A percentile compares a stretch with the other conserved stretches of the same genome.
Conservation (phyloP, 2,113 vertebrate species). For the Spheniscus mendiculus region DNA sequence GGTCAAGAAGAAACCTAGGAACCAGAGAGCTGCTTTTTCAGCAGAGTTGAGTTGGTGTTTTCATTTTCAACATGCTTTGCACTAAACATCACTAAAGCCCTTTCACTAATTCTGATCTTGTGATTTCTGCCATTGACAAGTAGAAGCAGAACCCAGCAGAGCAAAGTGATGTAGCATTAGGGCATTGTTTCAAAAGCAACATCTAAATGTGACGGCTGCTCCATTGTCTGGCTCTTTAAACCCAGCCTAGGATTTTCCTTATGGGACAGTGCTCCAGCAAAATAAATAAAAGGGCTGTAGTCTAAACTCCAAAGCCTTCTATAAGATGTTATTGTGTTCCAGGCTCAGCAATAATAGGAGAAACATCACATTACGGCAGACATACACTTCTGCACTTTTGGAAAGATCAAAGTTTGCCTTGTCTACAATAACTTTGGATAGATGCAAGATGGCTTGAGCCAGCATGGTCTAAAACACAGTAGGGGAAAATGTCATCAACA, state of each 20-base stretch:
- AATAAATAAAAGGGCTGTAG: conserved; percentile 57
- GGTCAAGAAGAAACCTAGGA: conserved; percentile 20
- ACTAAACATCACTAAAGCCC: conserved; percentile 23
- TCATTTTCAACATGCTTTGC: conserved; percentile 47
- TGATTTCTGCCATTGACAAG: conserved; percentile 54
- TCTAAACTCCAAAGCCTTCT: conserved; percentile 60
- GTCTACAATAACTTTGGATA: conserved; percentile 17
- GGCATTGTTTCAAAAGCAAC: conserved; percentile 66
- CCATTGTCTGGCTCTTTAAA: conserved; percentile 53
- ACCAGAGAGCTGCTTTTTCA: conserved; percentile 46
- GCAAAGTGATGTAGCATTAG: conserved; percentile 48
- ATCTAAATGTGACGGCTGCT: conserved; percentile 52
- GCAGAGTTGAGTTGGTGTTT: conserved; percentile 29
- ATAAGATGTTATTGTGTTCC: conserved; percentile 53
- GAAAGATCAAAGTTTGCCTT: conserved; percentile 45
- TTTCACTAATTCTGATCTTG: conserved; percentile 47
- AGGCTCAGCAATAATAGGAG: conserved; percentile 16
- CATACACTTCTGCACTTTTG: background rate
- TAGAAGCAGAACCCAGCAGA: conserved; percentile 42
- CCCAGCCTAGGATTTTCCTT: conserved; percentile 47
- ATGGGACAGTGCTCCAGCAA: conserved; percentile 48
- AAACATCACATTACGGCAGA: conserved; percentile 9
- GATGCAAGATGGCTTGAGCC: background rate
- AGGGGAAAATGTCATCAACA: background rate
- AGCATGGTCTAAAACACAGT: background rate